These are phyloP conservation scores for Bombycilla garrulus DNA, from an alignment of 2,113 vertebrate species.

Conservation along the genomic window DNA sequence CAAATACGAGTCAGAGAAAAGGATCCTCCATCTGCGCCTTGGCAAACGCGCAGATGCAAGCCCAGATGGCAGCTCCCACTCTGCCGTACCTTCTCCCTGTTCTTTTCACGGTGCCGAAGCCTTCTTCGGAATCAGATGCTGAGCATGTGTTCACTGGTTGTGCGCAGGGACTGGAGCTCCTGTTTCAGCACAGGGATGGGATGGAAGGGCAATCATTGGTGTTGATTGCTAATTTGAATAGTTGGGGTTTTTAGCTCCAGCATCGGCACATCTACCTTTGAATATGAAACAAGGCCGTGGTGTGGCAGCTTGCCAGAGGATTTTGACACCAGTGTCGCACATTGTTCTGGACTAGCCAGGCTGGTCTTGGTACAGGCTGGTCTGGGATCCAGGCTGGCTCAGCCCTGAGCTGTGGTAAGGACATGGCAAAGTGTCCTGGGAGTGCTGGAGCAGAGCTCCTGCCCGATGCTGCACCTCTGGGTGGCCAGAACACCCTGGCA, in stretches of 20 bases:
- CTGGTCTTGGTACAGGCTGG: no score
- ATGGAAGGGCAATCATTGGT: slow-evolving; percentile 15
- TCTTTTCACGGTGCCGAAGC: slow-evolving; percentile 57
- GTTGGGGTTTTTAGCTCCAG: not conserved
- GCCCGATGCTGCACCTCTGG: not conserved
- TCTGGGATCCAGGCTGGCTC: not conserved
- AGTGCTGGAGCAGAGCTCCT: not conserved
- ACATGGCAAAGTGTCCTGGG: not conserved
- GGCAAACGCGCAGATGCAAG: slow-evolving; percentile 49
- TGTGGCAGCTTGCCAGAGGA: not conserved
- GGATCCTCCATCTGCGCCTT: slow-evolving; percentile 44
- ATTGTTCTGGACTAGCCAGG: not conserved
- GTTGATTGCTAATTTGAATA: slow-evolving; percentile 31
- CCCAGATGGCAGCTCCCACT: slow-evolving; percentile 69
- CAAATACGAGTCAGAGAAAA: slow-evolving; percentile 40
- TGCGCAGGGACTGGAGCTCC: slow-evolving; percentile 28
- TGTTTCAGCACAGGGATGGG: not conserved
- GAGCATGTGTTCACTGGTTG: slow-evolving; percentile 28
- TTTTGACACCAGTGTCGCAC: not conserved
- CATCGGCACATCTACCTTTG: not conserved
- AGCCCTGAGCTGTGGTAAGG: not conserved
- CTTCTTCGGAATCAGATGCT: slow-evolving; percentile 34
- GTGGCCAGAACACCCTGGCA: not conserved
- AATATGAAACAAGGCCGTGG: not conserved
- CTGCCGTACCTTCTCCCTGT: slow-evolving; percentile 62